A percentile compares a stretch with the other conserved stretches of the same genome.
Evolutionary conservation across 2,797 vertebrate species (phyloP).

Genomic region (Tokudaia tokunoshimensis): DNA sequence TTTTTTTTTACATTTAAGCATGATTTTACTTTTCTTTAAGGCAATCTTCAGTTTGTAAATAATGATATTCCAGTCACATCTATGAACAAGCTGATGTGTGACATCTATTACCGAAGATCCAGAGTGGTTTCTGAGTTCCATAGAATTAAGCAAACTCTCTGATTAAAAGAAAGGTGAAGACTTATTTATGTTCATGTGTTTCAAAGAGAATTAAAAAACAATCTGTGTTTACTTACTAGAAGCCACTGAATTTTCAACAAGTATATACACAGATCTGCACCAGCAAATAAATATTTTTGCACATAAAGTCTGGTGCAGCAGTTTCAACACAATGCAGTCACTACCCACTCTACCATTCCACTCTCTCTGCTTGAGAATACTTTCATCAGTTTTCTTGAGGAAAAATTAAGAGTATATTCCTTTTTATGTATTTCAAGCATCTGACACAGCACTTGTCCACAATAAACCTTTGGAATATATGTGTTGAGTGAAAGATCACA

Average conservation of each 20-base stretch:
- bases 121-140: neutral
- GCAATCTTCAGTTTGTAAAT: neutral
- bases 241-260: slow-evolving; percentile 11
- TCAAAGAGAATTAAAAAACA: neutral
- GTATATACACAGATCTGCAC: neutral
- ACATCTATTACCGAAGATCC: neutral
- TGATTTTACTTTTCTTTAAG: slow-evolving; percentile 34
- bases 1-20: neutral
- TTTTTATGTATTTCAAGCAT: neutral
- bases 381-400: neutral
- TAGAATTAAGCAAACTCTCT: neutral
- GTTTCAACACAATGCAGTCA: neutral
- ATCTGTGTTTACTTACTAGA: neutral
- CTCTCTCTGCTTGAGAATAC: neutral
- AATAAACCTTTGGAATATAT: neutral
- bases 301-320: neutral
- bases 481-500: neutral
- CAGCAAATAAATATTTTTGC: neutral
- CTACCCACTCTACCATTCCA: neutral
- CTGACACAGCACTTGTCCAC: neutral
- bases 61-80: neutral
- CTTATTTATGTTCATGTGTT: slow-evolving; percentile 21
- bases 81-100: neutral
- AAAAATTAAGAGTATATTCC: neutral
- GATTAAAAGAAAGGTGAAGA: neutral